Evolutionary conservation across 2,888 invertebrate species (phyloP).

Genomic region (Apantesis nais): DNA sequence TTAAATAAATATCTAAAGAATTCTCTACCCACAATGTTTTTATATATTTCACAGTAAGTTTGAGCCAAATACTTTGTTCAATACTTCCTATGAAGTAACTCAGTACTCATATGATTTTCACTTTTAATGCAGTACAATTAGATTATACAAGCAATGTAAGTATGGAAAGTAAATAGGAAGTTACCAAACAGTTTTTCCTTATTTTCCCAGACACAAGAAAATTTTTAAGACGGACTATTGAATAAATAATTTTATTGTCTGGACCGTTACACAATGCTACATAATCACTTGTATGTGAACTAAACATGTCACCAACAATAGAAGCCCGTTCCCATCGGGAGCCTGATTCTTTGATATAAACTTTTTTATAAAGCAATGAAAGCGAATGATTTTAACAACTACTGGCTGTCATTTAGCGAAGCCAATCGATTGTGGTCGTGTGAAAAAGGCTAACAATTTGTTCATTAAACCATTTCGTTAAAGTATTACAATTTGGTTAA

Average conservation of each 20-base stretch:
- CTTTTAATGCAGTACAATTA: background rate
- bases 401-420: constrained; percentile 48
- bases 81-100: background rate
- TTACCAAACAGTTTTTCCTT: constrained; percentile 9
- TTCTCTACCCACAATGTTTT: background rate
- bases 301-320: constrained; percentile 35
- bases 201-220: constrained; percentile 8
- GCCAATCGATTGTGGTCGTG: constrained; percentile 51
- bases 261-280: constrained; percentile 39
- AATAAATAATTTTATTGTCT: constrained; percentile 7
- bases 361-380: constrained; percentile 53
- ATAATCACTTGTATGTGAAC: constrained; percentile 26
- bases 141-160: background rate
- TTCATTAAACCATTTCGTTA: constrained; percentile 31
- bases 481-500: constrained; percentile 8
- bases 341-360: constrained; percentile 17
- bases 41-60: background rate
- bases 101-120: background rate
- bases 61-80: background rate
- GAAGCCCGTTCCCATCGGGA: constrained; percentile 38
- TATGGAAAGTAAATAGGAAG: constrained; percentile 1
- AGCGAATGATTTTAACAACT: constrained; percentile 51
- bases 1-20: background rate
- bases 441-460: constrained; percentile 45
- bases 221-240: constrained; percentile 14